Evolutionary conservation across 2,797 vertebrate species (phyloP), one percentile per base, ranked within the genome.

Genomic region (Stomatorhinus walkeri): DNA sequence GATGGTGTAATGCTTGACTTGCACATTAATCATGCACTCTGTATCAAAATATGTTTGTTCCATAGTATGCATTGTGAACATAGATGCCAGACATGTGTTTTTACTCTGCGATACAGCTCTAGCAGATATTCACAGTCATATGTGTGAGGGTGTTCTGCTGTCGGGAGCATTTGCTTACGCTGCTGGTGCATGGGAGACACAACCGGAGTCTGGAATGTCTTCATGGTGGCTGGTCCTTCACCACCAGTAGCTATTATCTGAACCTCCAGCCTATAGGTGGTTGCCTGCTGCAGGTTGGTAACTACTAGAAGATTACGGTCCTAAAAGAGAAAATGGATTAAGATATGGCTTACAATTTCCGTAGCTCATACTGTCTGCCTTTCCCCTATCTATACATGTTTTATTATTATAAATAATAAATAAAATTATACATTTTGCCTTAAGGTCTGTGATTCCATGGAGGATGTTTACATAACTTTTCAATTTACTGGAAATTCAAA

Each of bases 231-330:
- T 0, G 97, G 97, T 1, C 97, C 97, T 85, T 98, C 97, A 1
- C 97, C 97, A 0, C 92, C 95, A 0, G 95, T 90, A 0, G 95
- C 97, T 92, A 98, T 92, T 64, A 95, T 95, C 64, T 96, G 96
- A 2, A 99, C 96, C 91, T 97, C 97, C 91, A 99, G 92, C 68
- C 96, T 94, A 91, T 98, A 99, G 85, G 97, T 92, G 43, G 96
- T 97, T 0, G 93, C 95, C 0, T 96, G 95, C 88, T 95, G 94
- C 88, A 99, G 94, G 86, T 95, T 96, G 1, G 96, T 93, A 88
- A 98, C 97, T 0, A 95, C 96, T 49, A 98, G 94, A 0, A 96
- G 14, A 2, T 94, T 92, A 9, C 93, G 94, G 81, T 97, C 96
- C 98, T 99, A 90, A 86, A 91, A 56, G 8, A 9, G 24, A 68